Percentiles rank a stretch among this genome's conserved stretches.
Evolutionary conservation across 2,888 invertebrate species (phyloP).

Genomic region (Rhagonycha lutea): DNA sequence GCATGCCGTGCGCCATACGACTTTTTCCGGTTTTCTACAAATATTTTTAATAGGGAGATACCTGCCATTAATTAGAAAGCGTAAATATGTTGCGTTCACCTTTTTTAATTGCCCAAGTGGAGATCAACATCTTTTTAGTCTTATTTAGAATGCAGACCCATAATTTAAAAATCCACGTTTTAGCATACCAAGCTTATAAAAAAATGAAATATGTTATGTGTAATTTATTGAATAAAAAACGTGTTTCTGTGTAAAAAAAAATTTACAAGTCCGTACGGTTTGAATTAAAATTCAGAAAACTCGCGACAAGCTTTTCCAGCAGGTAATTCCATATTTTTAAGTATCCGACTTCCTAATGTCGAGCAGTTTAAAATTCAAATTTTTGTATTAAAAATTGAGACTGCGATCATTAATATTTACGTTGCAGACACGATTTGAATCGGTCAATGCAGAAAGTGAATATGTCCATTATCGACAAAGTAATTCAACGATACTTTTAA

Average conservation of each 20-base stretch:
- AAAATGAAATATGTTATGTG: background rate
- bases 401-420: too few relatives aligned
- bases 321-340: background rate
- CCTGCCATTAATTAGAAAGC: conserved; percentile 36
- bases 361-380: too few relatives aligned
- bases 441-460: too few relatives aligned
- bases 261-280: background rate
- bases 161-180: conserved; percentile 27
- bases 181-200: background rate
- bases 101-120: conserved; percentile 35
- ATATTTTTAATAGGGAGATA: conserved; percentile 28
- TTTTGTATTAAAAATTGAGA: too few relatives aligned
- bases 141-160: conserved; percentile 39
- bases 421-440: too few relatives aligned
- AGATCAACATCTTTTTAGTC: conserved; percentile 36
- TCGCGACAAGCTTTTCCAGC: background rate
- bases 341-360: too few relatives aligned
- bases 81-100: conserved; percentile 18
- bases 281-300: background rate
- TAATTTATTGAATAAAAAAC: background rate
- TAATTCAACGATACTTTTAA: too few relatives aligned
- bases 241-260: background rate
- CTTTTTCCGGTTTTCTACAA: conserved; percentile 11
- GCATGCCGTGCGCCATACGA: background rate
- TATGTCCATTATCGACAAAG: too few relatives aligned